These are phyloP conservation scores for Rhinolophus ferrumequinum DNA, from an alignment of 2,113 vertebrate species.

Conservation along the genomic window DNA sequence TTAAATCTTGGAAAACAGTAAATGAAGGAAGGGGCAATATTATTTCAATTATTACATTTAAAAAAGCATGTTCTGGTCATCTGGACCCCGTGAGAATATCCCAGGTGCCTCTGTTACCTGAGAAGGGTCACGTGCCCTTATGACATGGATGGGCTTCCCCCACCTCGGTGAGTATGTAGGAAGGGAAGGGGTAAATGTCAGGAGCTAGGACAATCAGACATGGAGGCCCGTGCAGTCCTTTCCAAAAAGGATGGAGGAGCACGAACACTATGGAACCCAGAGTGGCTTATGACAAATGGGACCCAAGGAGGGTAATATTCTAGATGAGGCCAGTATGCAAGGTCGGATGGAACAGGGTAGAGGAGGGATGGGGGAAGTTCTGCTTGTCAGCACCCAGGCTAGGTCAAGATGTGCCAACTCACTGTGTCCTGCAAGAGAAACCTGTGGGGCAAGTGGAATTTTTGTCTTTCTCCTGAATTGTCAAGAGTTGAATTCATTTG, in stretches of 20 bases:
- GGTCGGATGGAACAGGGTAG: rapidly evolving
- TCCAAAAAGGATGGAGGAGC: too few relatives aligned
- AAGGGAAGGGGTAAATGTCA: rapidly evolving
- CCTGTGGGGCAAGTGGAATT: rapidly evolving
- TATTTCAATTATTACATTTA: background rate
- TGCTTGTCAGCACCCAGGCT: too few relatives aligned
- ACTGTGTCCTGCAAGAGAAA: background rate
- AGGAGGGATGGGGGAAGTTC: too few relatives aligned
- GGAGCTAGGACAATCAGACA: background rate
- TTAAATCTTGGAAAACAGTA: background rate
- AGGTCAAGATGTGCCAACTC: too few relatives aligned
- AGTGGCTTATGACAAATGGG: rapidly evolving
- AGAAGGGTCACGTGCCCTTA: rapidly evolving
- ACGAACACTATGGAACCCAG: rapidly evolving
- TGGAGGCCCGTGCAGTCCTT: too few relatives aligned
- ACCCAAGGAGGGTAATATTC: background rate
- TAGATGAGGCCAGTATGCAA: rapidly evolving
- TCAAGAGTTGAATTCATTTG: background rate
- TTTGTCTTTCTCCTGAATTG: background rate
- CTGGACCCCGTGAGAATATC: background rate
- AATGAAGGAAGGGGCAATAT: background rate
- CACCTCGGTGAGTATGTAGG: rapidly evolving
- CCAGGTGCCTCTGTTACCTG: rapidly evolving
- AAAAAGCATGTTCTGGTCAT: background rate
- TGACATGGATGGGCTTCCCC: rapidly evolving